Conservation (phyloP, 2,113 vertebrate genomes). For the Gallinago media region DNA sequence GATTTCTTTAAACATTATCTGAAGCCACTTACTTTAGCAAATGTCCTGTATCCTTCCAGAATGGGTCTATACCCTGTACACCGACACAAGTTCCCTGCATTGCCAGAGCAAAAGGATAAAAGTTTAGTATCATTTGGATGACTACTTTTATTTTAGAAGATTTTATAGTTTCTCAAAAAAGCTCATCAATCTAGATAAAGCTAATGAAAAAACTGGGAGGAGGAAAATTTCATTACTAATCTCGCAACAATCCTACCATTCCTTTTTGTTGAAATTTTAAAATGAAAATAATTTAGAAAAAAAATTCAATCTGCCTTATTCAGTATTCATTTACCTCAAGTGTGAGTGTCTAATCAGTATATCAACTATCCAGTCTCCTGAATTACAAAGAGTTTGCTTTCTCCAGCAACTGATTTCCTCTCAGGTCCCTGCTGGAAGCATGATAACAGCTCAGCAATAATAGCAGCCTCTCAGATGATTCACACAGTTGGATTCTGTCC, state of each 20-base stretch:
- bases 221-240: neutral
- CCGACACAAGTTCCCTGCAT: constrained; percentile 92
- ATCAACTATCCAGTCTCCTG: neutral
- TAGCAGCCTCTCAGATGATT: neutral
- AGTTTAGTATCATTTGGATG: neutral
- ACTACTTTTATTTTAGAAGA: neutral
- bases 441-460: neutral
- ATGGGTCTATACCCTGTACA: constrained; percentile 96
- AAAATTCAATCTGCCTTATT: neutral
- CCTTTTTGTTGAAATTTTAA: neutral
- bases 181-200: neutral
- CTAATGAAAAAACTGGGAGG: neutral
- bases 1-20: neutral
- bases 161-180: neutral
- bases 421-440: neutral
- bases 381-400: neutral
- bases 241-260: neutral
- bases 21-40: constrained; percentile 83
- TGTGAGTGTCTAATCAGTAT: neutral
- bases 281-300: neutral
- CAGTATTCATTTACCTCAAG: neutral
- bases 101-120: neutral
- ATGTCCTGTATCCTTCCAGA: constrained; percentile 91
- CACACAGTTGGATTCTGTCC: neutral
- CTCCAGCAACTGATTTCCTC: neutral